phyloP scores from a whole-genome alignment of 2,113 vertebrate species.

The Amazona guildingii region DNA sequence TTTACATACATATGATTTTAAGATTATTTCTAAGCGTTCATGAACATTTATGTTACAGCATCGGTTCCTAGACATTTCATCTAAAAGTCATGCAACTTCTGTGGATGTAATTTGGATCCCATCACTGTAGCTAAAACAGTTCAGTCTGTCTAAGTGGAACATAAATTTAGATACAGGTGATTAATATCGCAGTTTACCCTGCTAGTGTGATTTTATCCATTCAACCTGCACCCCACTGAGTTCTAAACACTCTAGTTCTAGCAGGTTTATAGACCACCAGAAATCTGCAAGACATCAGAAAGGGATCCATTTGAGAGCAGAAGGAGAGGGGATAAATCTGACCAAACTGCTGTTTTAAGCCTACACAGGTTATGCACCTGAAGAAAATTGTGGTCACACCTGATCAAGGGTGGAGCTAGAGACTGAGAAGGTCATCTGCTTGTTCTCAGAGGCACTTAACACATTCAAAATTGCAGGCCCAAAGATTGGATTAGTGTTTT shows the following conservation, averaged over 20 bases:
- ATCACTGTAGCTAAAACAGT: not conserved
- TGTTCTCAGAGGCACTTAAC: not conserved
- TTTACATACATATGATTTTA: not conserved
- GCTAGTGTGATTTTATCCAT: not conserved
- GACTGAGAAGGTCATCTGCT: accelerated
- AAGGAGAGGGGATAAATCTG: not conserved
- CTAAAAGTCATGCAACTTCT: not conserved
- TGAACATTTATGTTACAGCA: not conserved
- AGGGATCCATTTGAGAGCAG: not conserved
- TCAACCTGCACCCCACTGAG: not conserved
- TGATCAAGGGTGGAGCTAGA: not conserved
- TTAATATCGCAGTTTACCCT: not conserved
- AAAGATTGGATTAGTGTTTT: not conserved
- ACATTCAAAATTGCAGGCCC: not conserved
- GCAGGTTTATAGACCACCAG: not conserved
- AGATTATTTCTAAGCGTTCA: not conserved
- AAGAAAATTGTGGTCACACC: not conserved
- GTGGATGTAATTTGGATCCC: not conserved
- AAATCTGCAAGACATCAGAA: not conserved
- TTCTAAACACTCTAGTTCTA: not conserved
- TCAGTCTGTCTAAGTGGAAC: not conserved
- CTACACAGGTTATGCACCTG: not conserved
- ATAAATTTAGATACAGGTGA: not conserved
- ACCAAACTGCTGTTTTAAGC: not conserved
- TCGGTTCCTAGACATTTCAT: not conserved